Percentiles rank a stretch among this genome's conserved stretches.
These are phyloP conservation scores for Zaprionus inermis DNA, from an alignment of 1,140 invertebrate genomes.

Conservation along the genomic window DNA sequence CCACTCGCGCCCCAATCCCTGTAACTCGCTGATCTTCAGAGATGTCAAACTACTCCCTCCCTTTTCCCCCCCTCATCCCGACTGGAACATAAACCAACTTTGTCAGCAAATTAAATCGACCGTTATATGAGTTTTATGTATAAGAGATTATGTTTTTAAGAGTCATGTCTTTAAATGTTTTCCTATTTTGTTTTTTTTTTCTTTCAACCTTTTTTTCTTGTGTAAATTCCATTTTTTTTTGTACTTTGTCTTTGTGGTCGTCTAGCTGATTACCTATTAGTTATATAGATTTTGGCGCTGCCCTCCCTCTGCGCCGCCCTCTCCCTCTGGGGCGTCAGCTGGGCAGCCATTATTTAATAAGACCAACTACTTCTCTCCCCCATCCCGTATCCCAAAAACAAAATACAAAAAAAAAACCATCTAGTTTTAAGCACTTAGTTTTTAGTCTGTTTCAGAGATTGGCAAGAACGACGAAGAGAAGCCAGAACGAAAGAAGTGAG, in stretches of 20 bases:
- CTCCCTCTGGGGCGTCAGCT: not conserved
- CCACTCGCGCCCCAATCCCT: not conserved
- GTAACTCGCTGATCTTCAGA: not conserved
- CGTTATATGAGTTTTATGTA: not conserved
- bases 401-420: conserved; percentile 1
- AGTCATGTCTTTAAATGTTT: not conserved
- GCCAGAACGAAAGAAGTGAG: not conserved
- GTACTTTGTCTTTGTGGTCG: conserved; percentile 10
- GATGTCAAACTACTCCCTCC: not conserved
- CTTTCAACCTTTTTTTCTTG: too few species aligned
- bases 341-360: conserved; percentile 1
- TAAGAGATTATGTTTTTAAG: not conserved
- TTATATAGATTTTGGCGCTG: conserved; percentile 9
- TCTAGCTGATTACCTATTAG: conserved; percentile 22
- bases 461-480: not conserved
- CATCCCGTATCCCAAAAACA: not conserved
- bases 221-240: conserved; percentile 5
- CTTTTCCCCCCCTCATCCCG: not conserved
- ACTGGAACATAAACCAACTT: not conserved
- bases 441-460: conserved; percentile 4
- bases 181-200: not conserved
- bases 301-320: too few species aligned
- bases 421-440: conserved; percentile 7
- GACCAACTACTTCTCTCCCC: not conserved
- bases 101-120: conserved; percentile 1